These are phyloP conservation scores for Penaeus vannamei DNA, from an alignment of 1,140 invertebrate genomes.

Conservation along the genomic window DNA sequence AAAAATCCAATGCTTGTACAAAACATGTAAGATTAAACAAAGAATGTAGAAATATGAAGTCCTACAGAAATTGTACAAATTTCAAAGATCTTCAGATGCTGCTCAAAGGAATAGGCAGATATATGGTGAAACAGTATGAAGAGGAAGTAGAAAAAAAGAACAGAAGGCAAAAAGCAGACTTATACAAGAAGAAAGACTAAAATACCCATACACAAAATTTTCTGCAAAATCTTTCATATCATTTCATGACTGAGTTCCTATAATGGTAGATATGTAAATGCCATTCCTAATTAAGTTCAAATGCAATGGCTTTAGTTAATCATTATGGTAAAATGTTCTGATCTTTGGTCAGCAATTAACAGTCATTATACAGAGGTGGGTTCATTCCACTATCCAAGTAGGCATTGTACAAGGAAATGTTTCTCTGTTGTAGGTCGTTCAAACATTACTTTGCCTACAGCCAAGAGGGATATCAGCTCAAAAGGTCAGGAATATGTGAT, in stretches of 20 bases:
- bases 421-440: too few relatives aligned
- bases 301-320: background rate
- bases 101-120: too few relatives aligned
- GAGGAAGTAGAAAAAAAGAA: too few relatives aligned
- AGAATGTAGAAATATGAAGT: too few relatives aligned
- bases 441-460: background rate
- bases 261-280: constrained; percentile 37
- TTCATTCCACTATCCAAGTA: background rate
- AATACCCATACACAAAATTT: background rate
- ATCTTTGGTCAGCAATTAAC: constrained; percentile 45
- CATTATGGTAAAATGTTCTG: constrained; percentile 24
- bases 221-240: background rate
- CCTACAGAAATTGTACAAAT: too few relatives aligned
- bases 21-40: too few relatives aligned
- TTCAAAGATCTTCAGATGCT: too few relatives aligned
- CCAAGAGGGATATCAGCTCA: constrained; percentile 2
- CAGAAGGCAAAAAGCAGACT: too few relatives aligned
- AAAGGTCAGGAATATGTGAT: constrained; percentile 32
- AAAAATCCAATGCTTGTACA: too few relatives aligned
- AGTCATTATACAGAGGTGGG: background rate
- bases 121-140: too few relatives aligned
- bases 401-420: too few relatives aligned
- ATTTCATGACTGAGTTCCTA: constrained; percentile 13
- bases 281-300: background rate
- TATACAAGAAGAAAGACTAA: too few relatives aligned